Evolutionary conservation across 2,113 vertebrate genomes (phyloP), one percentile per base, ranked within the genome.

Genomic region (Microtus pennsylvanicus): DNA sequence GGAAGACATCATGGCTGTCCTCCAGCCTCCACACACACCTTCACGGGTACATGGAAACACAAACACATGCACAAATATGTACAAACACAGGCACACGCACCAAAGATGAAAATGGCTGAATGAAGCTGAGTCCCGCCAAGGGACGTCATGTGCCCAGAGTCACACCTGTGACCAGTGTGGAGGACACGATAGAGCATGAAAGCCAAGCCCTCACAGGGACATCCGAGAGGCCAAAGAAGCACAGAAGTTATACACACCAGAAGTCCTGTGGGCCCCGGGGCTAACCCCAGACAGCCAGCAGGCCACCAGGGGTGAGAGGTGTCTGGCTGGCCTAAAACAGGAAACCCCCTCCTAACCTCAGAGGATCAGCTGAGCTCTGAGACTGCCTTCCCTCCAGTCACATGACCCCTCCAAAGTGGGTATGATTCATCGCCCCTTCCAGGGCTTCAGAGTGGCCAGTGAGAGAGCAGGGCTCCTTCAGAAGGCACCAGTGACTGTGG

Each of bases 341-440:
- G 97, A 97, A 97, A 94, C 95, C 38, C 93, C 67, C 72, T 93
- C 50, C 76, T 77, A 92, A 95, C 95, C 93, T 98, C 96, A 90
- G 55, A 74, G 93, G 70, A 95, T 95, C 97, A 96, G 96, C 97
- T 96, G 97, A 96, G 89, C 69, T 58, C 63, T 65, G 45, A 92
- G 75, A 28, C 63, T 28, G 13, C n/a, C 47, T 87, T 97, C 94
- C 94, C 65, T 74, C 9, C 26, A 81, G 87, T 95, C 97, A 97
- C 90, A 95, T 95, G 97, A 96, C 26, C 14, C 52, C 76, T 52
- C 78, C 11, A 75, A 91, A 33, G 10, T 30, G 87, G 65, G 28
- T 11, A 42, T 96, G 97, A 97, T 78, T 98, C 96, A 97, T 91
- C 87, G 67, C 47, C 38, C 81, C 95, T 81, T 22, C 28, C 35